Evolutionary conservation across 2,888 invertebrate species (phyloP).

Genomic region (Cerceris rybyensis): DNA sequence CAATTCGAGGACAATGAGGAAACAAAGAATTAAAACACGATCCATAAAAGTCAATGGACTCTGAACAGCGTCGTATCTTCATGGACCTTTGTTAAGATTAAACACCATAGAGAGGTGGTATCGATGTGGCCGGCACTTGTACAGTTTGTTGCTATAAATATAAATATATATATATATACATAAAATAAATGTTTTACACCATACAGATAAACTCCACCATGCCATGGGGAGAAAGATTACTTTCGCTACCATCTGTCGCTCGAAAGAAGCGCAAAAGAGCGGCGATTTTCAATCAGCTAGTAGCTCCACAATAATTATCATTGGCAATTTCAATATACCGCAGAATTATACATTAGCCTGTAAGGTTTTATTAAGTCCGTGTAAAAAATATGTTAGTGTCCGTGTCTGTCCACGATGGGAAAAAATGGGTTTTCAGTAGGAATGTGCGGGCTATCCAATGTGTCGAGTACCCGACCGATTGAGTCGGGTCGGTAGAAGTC

Average conservation of each 20-base stretch:
- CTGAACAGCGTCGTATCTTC: conserved; percentile 55
- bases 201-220: conserved; percentile 61
- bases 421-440: background rate
- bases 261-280: background rate
- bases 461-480: too few relatives aligned
- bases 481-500: too few relatives aligned
- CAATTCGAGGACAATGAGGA: conserved; percentile 3
- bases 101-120: conserved; percentile 16
- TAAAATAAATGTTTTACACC: conserved; percentile 81
- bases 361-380: conserved; percentile 53
- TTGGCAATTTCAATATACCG: conserved; percentile 44
- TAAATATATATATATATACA: conserved; percentile 47
- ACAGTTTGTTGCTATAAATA: conserved; percentile 82
- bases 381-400: conserved; percentile 29
- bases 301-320: conserved; percentile 41
- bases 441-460: too few relatives aligned
- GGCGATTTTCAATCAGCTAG: conserved; percentile 5
- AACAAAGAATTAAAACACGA: background rate
- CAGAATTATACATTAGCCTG: conserved; percentile 27
- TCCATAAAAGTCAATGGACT: conserved; percentile 20
- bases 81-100: conserved; percentile 48
- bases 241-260: background rate
- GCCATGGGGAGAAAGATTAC: conserved; percentile 9
- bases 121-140: conserved; percentile 79
- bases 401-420: conserved; percentile 11